Base-by-base conservation (phyloP, 2,113 vertebrate genomes). In the Catharus fuscescens region DNA sequence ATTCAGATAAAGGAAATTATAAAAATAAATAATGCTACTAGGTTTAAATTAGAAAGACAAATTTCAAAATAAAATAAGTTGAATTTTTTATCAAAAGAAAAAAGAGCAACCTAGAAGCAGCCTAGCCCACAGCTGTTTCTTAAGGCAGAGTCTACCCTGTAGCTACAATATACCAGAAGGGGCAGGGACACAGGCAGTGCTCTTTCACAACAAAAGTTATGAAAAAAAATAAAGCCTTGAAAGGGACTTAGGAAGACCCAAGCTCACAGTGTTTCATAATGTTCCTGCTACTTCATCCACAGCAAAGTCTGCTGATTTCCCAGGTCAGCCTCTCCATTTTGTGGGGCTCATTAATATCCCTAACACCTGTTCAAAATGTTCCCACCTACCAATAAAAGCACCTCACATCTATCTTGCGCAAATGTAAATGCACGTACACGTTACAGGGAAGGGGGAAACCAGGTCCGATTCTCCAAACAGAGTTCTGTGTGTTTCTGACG, bases 1-100 rank as follows among this genome's bases (percentile, higher is more conserved):
- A 88, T 95, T 90, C 81, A 96, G 96, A 97, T 97, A 97, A 97
- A 95, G 86, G 77, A 97, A 97, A 97, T 97, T 97, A 95, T 84
- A 90, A 93, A 96, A 95, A 96, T 40, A 92, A 86, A 29, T 70
- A 93, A 88, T 73, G 50, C 67, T 93, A 32, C 80, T 89, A 79
- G 70, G 92, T 96, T 96, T 94, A 95, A 95, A 89, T 90, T 78
- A 61, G 56, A 92, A 91, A 95, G 93, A 29, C 57, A 90, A 86
- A 24, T 86, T 97, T 96, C 93, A 77, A 84, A 93, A 94, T 61
- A 95, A 94, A 96, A 50, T 82, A 84, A 95, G 61, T 85, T 80
- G 38, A 93, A 88, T 72, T 38, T 79, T 66, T 60, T 93, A 94
- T 76, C 76, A 89, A 94, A 97, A 82, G 32, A 40, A 40, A 67